These are phyloP conservation scores for honey bee (Apis mellifera) DNA, from an alignment of 1,140 invertebrate species.

Conservation along the genomic window Amel_HAv3.1 CM009941.2:15928001-15928500, in stretches of 20 bases:
- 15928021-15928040: slow-evolving; percentile 21
- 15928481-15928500: slow-evolving; percentile 91
- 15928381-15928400: slow-evolving; percentile 88
- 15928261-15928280: neutral
- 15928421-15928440: neutral
- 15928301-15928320: slow-evolving; percentile 90
- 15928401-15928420: slow-evolving; percentile 7
- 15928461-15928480: slow-evolving; percentile 91
- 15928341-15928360: slow-evolving; percentile 89
- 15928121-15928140: neutral
- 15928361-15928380: slow-evolving; percentile 92
- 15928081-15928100: neutral
- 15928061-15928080: neutral
- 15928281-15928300: slow-evolving; percentile 84
- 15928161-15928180: slow-evolving; percentile 19
- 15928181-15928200: slow-evolving; percentile 5
- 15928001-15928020: slow-evolving; percentile 34
- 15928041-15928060: slow-evolving; percentile 13
- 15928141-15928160: neutral
- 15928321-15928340: slow-evolving; percentile 87
- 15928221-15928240: neutral
- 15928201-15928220: no score
- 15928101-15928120: neutral
- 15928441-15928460: slow-evolving; percentile 71
- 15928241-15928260: neutral